Base-by-base conservation (phyloP, 2,797 vertebrate genomes). In the Gobionotothen gibberifrons region DNA sequence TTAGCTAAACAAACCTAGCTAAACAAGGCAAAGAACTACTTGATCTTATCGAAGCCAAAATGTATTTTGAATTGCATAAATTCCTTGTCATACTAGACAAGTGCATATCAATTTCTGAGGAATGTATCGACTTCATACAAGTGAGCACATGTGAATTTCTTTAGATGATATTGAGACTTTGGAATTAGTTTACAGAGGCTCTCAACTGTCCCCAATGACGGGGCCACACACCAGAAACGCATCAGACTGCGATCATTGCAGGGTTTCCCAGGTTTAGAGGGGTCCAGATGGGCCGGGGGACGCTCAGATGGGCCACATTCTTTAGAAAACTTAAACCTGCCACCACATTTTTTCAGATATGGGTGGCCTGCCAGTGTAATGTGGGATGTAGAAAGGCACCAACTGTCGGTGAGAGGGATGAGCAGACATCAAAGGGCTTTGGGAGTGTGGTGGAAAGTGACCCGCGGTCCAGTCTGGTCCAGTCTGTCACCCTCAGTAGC, bases 281-380 rank as follows among this genome's bases (percentile, higher is more conserved):
- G 71, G 91, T 93, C 93, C 93, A 94, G 94, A 95, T 94, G 93
- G 93, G 69, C 78, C 3, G 21, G 55, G 67, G 21, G 79, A 51
- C 1, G 66, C 59, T 88, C 87, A 89, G 81, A 87, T 86, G 86
- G 89, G 77, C 83, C 48, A 9, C 88, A 94, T 92, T 91, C 91
- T 87, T 90, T 74, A 83, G 83, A 92, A 86, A 91, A 89, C 75
- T 66, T 81, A 90, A 87, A 92, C 85, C 90, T 86, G 88, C 74
- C 61, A 12, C 76, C 70, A 73, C 89, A 89, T 89, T 85, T 85
- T 89, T 89, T 82, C 71, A 90, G 69, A 87, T 68, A 80, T 84
- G 93, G 92, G 93, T 93, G 93, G 93, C 94, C 93, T 26, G 63
- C 40, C 55, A 13, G 61, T 49, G 74, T 78, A 79, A 85, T 57